These are phyloP conservation scores for Heliocidaris tuberculata DNA, from an alignment of 35 echinoderm and acorn worm species.

Conservation along the genomic window DNA sequence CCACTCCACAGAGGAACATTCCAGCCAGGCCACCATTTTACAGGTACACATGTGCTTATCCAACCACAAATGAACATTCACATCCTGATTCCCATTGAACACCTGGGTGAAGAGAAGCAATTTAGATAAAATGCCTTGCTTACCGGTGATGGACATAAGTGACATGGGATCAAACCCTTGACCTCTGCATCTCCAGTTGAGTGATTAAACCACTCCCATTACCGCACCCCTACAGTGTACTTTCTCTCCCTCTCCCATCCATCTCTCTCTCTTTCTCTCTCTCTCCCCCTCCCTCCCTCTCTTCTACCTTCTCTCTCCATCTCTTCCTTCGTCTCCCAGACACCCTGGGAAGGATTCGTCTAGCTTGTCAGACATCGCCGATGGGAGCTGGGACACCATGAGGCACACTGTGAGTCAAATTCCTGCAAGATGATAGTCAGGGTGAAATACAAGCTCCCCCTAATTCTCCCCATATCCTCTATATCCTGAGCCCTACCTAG, in stretches of 20 bases:
- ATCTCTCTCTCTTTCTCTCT: background rate
- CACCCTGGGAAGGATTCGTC: background rate
- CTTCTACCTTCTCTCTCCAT: background rate
- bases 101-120: no score
- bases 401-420: background rate
- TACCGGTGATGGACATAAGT: no score
- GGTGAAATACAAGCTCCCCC: background rate
- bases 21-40: no score
- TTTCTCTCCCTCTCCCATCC: background rate
- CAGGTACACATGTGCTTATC: no score
- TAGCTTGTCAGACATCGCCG: background rate
- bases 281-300: background rate
- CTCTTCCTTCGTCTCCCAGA: background rate
- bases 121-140: no score
- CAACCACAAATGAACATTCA: no score
- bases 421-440: background rate
- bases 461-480: background rate
- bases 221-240: no score
- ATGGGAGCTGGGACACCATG: background rate
- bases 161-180: no score
- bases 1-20: no score
- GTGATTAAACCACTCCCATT: no score
- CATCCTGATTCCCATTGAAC: no score
- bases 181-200: no score
- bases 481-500: slow-evolving; percentile 7